Evolutionary conservation across 2,797 vertebrate genomes (phyloP).

Genomic region (Melanotaenia trifasciata): DNA sequence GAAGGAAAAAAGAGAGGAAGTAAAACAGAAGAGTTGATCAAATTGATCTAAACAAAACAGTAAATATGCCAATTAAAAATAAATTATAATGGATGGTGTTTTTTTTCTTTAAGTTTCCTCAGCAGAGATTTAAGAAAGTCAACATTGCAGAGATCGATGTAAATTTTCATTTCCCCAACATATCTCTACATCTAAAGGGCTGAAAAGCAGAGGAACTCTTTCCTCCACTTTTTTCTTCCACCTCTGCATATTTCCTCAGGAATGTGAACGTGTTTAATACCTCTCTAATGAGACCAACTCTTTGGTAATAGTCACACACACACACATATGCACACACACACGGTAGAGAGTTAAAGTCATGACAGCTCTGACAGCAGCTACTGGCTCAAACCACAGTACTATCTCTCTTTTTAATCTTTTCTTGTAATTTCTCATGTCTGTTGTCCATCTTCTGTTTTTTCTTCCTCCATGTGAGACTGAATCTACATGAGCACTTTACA

Average conservation of each 20-base stretch:
- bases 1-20: neutral
- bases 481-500: slow-evolving; percentile 16
- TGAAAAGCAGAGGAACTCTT: slow-evolving; percentile 31
- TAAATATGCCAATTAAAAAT: slow-evolving; percentile 4
- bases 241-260: slow-evolving; percentile 21
- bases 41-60: neutral
- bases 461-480: slow-evolving; percentile 36
- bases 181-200: slow-evolving; percentile 29
- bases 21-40: neutral
- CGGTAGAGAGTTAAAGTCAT: slow-evolving; percentile 47
- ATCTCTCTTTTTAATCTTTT: neutral
- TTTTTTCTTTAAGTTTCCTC: slow-evolving; percentile 10
- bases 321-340: slow-evolving; percentile 14
- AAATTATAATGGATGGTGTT: slow-evolving; percentile 7
- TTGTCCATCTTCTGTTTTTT: slow-evolving; percentile 24
- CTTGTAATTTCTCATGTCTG: slow-evolving; percentile 1
- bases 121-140: slow-evolving; percentile 23
- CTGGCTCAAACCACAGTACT: slow-evolving; percentile 42
- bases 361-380: slow-evolving; percentile 49
- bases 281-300: slow-evolving; percentile 51
- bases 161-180: slow-evolving; percentile 27
- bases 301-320: slow-evolving; percentile 33
- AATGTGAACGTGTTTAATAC: slow-evolving; percentile 64
- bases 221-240: slow-evolving; percentile 2
- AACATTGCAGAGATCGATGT: slow-evolving; percentile 13